phyloP scores from a whole-genome alignment of 2,888 invertebrate species.

The Euplagia quadripunctaria region DNA sequence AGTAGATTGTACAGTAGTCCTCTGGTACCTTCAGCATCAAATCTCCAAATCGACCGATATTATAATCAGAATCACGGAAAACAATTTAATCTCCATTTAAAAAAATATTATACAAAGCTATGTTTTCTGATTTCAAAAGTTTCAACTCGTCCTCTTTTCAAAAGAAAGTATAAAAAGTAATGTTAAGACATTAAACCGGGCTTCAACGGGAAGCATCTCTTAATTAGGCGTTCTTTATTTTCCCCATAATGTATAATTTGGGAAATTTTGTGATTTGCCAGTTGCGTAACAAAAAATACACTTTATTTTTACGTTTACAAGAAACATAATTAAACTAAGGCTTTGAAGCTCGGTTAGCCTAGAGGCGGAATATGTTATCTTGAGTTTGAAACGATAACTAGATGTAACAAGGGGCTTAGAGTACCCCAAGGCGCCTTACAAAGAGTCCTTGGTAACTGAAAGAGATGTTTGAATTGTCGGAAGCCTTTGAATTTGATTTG shows the following conservation, averaged over 20 bases:
- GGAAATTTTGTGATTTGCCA: slow-evolving; percentile 48
- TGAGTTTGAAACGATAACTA: slow-evolving; percentile 43
- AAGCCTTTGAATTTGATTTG: slow-evolving; percentile 16
- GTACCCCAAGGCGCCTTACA: slow-evolving; percentile 13
- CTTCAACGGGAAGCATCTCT: slow-evolving; percentile 52
- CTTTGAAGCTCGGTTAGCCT: slow-evolving; percentile 50
- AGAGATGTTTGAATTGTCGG: slow-evolving; percentile 19
- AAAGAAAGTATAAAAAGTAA: slow-evolving; percentile 49
- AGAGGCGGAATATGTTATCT: slow-evolving; percentile 45
- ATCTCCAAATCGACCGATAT: not conserved
- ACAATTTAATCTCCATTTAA: not conserved
- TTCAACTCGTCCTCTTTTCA: slow-evolving; percentile 9
- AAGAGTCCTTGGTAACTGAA: slow-evolving; percentile 16
- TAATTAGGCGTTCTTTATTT: slow-evolving; percentile 62
- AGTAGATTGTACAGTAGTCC: not conserved
- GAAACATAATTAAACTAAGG: slow-evolving; percentile 44
- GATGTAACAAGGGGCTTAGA: slow-evolving; percentile 27
- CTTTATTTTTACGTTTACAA: slow-evolving; percentile 37
- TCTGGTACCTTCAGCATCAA: not conserved
- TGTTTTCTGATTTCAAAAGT: not conserved
- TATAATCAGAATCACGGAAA: not conserved
- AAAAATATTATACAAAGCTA: not conserved
- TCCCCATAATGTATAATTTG: slow-evolving; percentile 55
- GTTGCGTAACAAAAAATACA: slow-evolving; percentile 34
- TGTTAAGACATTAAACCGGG: slow-evolving; percentile 51